Conservation (phyloP, 2,113 vertebrate genomes). For the Sinocyclocheilus anophthalmus region DNA sequence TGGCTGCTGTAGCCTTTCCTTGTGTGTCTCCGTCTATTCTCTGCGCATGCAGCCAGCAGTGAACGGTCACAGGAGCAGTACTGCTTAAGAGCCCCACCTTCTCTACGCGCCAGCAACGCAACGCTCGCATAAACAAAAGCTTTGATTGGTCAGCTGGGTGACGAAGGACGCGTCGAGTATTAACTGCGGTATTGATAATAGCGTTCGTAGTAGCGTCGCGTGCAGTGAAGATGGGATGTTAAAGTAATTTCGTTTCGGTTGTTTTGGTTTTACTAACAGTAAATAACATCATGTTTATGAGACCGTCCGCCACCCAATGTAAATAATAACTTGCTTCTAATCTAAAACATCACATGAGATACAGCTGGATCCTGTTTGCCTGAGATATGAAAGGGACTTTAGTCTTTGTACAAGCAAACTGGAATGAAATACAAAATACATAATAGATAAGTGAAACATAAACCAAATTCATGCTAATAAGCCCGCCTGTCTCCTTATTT, state of each 20-base stretch:
- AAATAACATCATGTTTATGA: not conserved
- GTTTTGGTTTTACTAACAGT: not conserved
- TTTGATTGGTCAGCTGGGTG: not conserved
- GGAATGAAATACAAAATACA: not conserved
- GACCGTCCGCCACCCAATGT: not conserved
- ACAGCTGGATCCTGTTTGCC: not conserved
- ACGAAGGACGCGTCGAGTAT: not conserved
- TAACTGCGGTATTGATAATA: not conserved
- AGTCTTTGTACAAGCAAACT: not conserved
- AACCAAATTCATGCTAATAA: not conserved
- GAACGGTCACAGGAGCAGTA: conserved; percentile 56
- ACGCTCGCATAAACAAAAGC: not conserved
- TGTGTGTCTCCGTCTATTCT: conserved; percentile 38
- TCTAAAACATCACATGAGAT: not conserved
- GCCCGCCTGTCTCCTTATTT: not conserved
- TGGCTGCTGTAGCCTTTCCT: not conserved
- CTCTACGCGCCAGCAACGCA: not conserved
- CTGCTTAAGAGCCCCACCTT: conserved; percentile 72
- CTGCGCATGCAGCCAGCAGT: conserved; percentile 38
- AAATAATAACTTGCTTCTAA: not conserved
- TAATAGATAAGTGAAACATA: not conserved
- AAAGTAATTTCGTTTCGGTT: not conserved
- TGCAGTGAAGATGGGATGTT: not conserved
- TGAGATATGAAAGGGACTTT: not conserved
- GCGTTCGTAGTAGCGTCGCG: too few species aligned